Evolutionary conservation across 2,113 vertebrate genomes (phyloP).

Genomic region (Alosa alosa): DNA sequence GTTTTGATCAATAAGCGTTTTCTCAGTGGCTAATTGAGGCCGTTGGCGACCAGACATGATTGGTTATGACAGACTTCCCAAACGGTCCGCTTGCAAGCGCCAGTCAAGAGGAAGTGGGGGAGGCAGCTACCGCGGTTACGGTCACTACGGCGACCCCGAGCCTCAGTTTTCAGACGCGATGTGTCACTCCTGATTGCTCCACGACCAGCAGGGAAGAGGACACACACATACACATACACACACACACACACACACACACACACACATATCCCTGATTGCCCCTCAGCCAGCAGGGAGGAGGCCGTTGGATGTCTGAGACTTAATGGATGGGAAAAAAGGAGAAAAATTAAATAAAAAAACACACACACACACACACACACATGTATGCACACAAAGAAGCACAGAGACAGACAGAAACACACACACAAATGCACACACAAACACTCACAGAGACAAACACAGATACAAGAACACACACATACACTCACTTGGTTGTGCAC

Average conservation of each 20-base stretch:
- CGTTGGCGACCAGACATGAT: not conserved
- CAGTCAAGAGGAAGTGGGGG: not conserved
- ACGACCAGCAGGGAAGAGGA: not conserved
- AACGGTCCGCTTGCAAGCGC: not conserved
- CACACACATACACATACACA: not conserved
- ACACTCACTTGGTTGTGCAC: not conserved
- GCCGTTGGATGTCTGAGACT: not conserved
- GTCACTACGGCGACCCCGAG: not conserved
- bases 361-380: not conserved
- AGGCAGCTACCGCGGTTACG: not conserved
- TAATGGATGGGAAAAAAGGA: not conserved
- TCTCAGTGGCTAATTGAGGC: not conserved
- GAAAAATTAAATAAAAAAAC: not conserved
- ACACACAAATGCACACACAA: not conserved
- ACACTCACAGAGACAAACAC: not conserved
- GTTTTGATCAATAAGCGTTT: not conserved
- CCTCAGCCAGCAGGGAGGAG: too few species aligned
- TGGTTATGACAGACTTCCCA: not conserved
- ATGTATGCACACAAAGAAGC: not conserved
- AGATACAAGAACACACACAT: not conserved
- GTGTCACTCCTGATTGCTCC: not conserved
- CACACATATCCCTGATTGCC: too few species aligned
- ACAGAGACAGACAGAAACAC: not conserved
- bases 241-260: slow-evolving; percentile 20
- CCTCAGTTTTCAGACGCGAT: not conserved